Percentiles rank a stretch among this genome's conserved stretches.
Evolutionary conservation across 2,113 vertebrate species (phyloP).

Genomic region (Microcebus jonahi): DNA sequence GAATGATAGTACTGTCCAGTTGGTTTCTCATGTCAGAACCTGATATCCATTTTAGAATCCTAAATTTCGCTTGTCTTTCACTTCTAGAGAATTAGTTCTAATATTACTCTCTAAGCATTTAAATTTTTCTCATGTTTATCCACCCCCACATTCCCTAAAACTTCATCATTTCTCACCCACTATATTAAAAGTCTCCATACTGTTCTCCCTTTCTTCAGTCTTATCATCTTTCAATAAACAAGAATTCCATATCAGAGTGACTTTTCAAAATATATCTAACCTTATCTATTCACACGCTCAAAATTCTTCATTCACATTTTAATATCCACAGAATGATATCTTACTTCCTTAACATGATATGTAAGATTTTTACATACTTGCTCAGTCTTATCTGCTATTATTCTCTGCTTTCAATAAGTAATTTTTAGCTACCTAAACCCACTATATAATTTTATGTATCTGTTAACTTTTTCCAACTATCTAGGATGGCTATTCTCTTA

Average conservation of each 20-base stretch:
- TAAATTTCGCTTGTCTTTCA: neutral
- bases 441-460: neutral
- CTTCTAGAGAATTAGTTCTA: neutral
- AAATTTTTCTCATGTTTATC: neutral
- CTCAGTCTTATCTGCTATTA: neutral
- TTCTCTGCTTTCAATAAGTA: neutral
- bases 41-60: neutral
- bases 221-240: neutral
- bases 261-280: neutral
- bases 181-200: neutral
- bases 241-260: neutral
- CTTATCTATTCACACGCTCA: neutral
- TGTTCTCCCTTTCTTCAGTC: neutral
- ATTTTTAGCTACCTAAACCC: neutral
- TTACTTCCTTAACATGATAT: neutral
- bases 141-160: neutral
- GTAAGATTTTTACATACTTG: neutral
- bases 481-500: neutral
- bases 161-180: neutral
- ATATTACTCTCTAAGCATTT: neutral
- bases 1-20: neutral
- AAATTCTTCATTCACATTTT: neutral
- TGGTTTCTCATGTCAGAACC: neutral
- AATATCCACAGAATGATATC: neutral
- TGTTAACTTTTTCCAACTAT: neutral